A percentile compares a stretch with the other conserved stretches of the same genome.
These are phyloP conservation scores for Sphenopsis melanotis DNA, from an alignment of 2,797 vertebrate species.

Conservation along the genomic window DNA sequence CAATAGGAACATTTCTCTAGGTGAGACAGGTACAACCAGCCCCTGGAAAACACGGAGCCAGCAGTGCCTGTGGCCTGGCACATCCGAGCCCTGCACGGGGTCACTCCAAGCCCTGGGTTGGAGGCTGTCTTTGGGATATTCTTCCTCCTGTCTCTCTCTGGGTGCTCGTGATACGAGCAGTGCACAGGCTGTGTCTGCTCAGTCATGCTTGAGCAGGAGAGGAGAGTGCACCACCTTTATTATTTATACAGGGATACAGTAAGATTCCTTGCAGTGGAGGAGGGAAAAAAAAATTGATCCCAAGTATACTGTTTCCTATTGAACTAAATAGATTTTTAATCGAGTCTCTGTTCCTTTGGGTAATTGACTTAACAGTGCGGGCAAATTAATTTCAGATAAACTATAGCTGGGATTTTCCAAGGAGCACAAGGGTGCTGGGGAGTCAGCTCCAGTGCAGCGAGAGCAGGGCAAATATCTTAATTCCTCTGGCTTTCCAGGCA, in stretches of 20 bases:
- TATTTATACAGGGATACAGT: constrained; percentile 56
- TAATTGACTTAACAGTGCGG: constrained; percentile 53
- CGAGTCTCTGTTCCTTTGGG: constrained; percentile 41
- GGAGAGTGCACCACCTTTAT: constrained; percentile 28
- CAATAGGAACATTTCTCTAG: constrained; percentile 59
- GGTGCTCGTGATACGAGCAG: background rate
- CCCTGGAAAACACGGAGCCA: background rate
- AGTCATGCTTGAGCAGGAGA: constrained; percentile 48
- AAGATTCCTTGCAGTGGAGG: background rate
- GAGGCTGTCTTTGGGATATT: background rate
- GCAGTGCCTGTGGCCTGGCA: rapidly evolving
- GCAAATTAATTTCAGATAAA: constrained; percentile 63
- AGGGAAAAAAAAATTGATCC: constrained; percentile 29
- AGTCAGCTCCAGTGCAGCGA: background rate
- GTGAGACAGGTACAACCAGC: constrained; percentile 4
- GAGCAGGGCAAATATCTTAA: constrained; percentile 35
- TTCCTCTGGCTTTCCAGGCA: constrained; percentile 13
- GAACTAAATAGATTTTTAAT: constrained; percentile 64
- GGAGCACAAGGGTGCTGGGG: constrained; percentile 16
- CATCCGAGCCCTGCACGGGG: rapidly evolving
- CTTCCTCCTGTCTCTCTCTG: background rate
- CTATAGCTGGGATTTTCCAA: constrained; percentile 42
- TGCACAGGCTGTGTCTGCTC: constrained; percentile 19
- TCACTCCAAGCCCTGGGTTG: background rate
- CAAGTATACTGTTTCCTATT: constrained; percentile 47